Evolutionary conservation across 2,888 invertebrate species (phyloP), one percentile per base, ranked within the genome.

Genomic region (Megalurothrips usitatus): DNA sequence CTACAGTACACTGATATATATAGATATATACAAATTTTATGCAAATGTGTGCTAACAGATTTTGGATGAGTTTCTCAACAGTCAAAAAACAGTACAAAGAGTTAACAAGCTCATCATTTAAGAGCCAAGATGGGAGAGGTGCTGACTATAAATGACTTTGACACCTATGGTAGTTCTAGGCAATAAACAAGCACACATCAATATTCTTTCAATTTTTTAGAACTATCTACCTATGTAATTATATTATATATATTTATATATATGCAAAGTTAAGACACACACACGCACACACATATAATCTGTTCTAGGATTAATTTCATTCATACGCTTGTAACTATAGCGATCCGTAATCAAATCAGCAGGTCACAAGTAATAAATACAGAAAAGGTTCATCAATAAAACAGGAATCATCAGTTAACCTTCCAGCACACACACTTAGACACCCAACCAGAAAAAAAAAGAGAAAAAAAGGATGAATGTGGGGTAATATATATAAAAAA

Each of bases 71-170:
- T 26, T 75, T 75, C 23, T 26, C 68, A 58, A 19, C 26, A 23
- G 12, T 26, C 26, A 75, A 75, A 23, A n/a, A 75, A 75, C 23
- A 75, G 23, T 75, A 75, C 68, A 75, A 75, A 75, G 23, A 75
- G 12, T 19, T 75, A 75, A 58, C n/a, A 58, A 75, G 23, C 68
- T 75, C 23, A 75, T 26, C 26, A 75, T 26, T 26, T 26, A 75
- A 75, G 68, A 75, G 26, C 68, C 68, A 75, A 58, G 17, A 58
- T 58, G 17, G 17, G 19, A 19, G n/a, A 26, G 68, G 26, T 26
- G 68, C n/a, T 75, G 68, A 75, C 68, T 75, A 75, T 23, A 26
- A 75, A 75, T 75, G 68, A 75, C 68, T 75, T 43, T 75, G 68
- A 75, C 68, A 75, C 68, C 68, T 12, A 23, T 6, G 34, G 23